Evolutionary conservation across 2,797 vertebrate species (phyloP), one percentile per base, ranked within the genome.

Genomic region (Anisognathus igniventris): DNA sequence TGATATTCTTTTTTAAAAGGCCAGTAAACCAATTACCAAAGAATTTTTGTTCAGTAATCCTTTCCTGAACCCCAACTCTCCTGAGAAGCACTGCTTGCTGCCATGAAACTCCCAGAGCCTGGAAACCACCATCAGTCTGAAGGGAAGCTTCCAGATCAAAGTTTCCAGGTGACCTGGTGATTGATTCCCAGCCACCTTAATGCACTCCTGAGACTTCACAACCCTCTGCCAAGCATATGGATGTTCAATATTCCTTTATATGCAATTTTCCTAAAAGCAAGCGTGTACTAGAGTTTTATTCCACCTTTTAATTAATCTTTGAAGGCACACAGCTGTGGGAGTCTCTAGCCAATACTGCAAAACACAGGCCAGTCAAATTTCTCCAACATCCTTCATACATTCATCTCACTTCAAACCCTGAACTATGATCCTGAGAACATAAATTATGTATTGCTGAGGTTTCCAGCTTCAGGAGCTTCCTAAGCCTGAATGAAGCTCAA

Each of bases 331-430:
- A 61, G 72, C 33, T 53, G 39, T 12, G 9, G 28, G 17, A 77
- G 10, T 17, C 45, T 66, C 30, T 56, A 37, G 20, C 39, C 42
- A 42, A 73, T 5, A 31, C 6, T 42, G 31, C 28, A 70, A 42
- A 86, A 24, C 39, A 31, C 42, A 53, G 25, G 35, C 8, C 2
- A 2, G 4, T 20, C 13, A 15, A 47, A 39, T 39, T 81, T 54
- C 35, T n/a, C 3, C 0, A 0, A 68, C 15, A 27, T 21, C 9
- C 14, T 64, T 42, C n/a, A 24, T 0, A 2, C 14, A 27, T 13
- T 70, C 24, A 21, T 1, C 0, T 24, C 72, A 37, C 24, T 47
- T 53, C 1, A 6, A 82, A n/a, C 3, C 5, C 56, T 44, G 5
- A 73, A 47, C 31, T 51, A 30, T 7, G 10, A 44, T 17, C 53